A percentile compares a stretch with the other conserved stretches of the same genome.
These are phyloP conservation scores for Drosophila limbata DNA, from an alignment of 2,888 invertebrate genomes.

Conservation along the genomic window DNA sequence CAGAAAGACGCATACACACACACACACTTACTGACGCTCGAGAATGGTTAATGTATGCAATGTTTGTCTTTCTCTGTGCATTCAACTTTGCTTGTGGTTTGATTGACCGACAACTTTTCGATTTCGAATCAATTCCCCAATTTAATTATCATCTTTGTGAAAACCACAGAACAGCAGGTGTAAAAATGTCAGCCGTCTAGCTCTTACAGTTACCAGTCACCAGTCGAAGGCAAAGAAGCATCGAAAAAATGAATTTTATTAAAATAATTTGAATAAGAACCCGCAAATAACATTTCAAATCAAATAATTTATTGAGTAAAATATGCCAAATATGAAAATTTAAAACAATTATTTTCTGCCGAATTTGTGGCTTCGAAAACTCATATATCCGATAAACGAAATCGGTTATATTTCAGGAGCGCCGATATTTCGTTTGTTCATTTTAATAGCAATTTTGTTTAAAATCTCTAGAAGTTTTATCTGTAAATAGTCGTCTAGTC, in stretches of 20 bases:
- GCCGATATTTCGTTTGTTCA: too few species aligned
- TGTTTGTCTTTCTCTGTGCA: not conserved
- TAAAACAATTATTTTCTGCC: not conserved
- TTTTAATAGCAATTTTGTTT: not conserved
- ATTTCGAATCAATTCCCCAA: conserved; percentile 28
- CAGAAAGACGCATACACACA: not conserved
- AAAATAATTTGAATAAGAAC: too few species aligned
- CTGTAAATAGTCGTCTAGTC: too few species aligned
- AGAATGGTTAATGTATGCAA: conserved; percentile 17
- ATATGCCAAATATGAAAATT: not conserved
- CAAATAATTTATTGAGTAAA: not conserved
- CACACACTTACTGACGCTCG: not conserved
- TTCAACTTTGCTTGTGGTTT: not conserved
- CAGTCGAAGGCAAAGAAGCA: not conserved
- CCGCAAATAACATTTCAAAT: too few species aligned
- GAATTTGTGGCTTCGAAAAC: not conserved
- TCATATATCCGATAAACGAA: too few species aligned
- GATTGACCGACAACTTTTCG: not conserved
- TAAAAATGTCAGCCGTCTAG: not conserved
- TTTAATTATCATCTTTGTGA: not conserved
- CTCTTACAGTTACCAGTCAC: too few species aligned
- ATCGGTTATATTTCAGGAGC: too few species aligned
- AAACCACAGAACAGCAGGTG: not conserved
- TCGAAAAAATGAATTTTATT: too few species aligned
- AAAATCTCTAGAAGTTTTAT: not conserved